Conservation (phyloP, 2,797 vertebrate genomes). For the Chaunax sp. region DNA sequence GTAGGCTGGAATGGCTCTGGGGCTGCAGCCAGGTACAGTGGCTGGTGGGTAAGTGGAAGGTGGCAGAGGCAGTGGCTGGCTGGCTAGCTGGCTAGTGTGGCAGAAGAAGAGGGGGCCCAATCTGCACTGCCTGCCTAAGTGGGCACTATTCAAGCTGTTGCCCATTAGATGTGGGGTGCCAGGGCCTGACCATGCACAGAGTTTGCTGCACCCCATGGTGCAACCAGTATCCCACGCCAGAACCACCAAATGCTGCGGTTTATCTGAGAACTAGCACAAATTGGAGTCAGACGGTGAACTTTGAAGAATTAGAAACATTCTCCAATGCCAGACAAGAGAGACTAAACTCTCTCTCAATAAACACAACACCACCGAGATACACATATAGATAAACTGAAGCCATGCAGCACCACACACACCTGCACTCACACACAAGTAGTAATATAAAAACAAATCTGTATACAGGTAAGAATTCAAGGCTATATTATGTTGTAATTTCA, state of each 20-base stretch:
- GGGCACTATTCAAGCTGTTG: constrained; percentile 91
- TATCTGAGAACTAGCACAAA: constrained; percentile 84
- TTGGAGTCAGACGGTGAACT: constrained; percentile 85
- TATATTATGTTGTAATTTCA: background rate
- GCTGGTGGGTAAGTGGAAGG: constrained; percentile 79
- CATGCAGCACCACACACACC: background rate
- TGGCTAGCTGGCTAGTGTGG: constrained; percentile 67
- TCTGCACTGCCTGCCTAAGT: constrained; percentile 84
- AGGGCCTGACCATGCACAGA: constrained; percentile 84
- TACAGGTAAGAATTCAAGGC: background rate
- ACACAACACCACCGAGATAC: constrained; percentile 31
- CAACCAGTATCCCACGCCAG: constrained; percentile 81
- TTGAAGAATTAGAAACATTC: constrained; percentile 77
- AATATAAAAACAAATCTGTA: too few relatives aligned
- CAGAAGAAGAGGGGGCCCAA: constrained; percentile 77
- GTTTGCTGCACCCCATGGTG: constrained; percentile 87
- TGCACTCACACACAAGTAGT: background rate
- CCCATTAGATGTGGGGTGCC: constrained; percentile 87
- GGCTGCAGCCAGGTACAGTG: constrained; percentile 79
- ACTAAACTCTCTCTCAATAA: constrained; percentile 12
- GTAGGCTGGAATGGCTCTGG: constrained; percentile 79
- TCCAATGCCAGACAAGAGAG: constrained; percentile 59
- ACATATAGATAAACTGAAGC: constrained; percentile 19
- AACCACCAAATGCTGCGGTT: constrained; percentile 88
- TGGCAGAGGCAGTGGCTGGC: constrained; percentile 77